These are phyloP conservation scores for Girardinichthys multiradiatus DNA, from an alignment of 2,113 vertebrate species.

Conservation along the genomic window DNA sequence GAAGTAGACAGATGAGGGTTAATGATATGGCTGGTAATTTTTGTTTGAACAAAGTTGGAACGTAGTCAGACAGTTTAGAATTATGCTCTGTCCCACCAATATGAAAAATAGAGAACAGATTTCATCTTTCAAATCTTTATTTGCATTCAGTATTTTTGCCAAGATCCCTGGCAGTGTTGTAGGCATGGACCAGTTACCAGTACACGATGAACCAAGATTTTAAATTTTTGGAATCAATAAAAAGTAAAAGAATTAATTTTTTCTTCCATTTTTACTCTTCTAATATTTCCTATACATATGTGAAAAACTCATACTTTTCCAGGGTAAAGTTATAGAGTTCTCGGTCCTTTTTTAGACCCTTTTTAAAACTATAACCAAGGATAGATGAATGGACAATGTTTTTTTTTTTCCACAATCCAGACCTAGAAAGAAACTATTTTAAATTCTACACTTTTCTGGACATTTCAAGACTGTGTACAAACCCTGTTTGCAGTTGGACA, in stretches of 20 bases:
- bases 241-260: too few relatives aligned
- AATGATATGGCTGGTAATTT: neutral
- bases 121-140: neutral
- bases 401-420: too few relatives aligned
- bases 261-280: neutral
- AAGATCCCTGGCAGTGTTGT: neutral
- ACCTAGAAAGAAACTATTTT: too few relatives aligned
- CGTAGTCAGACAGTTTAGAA: neutral
- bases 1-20: constrained; percentile 2
- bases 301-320: neutral
- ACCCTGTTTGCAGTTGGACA: too few relatives aligned
- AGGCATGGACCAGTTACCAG: neutral
- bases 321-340: neutral
- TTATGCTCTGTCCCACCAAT: too few relatives aligned
- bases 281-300: neutral
- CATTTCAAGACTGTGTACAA: too few relatives aligned
- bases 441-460: too few relatives aligned
- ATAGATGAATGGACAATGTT: too few relatives aligned
- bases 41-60: neutral
- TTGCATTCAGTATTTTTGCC: neutral
- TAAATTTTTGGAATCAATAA: too few relatives aligned
- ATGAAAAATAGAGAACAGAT: neutral
- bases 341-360: too few relatives aligned
- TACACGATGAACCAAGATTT: too few relatives aligned
- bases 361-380: neutral